These are phyloP conservation scores for Porphyrio hochstetteri DNA, from an alignment of 2,113 vertebrate species.

Conservation along the genomic window DNA sequence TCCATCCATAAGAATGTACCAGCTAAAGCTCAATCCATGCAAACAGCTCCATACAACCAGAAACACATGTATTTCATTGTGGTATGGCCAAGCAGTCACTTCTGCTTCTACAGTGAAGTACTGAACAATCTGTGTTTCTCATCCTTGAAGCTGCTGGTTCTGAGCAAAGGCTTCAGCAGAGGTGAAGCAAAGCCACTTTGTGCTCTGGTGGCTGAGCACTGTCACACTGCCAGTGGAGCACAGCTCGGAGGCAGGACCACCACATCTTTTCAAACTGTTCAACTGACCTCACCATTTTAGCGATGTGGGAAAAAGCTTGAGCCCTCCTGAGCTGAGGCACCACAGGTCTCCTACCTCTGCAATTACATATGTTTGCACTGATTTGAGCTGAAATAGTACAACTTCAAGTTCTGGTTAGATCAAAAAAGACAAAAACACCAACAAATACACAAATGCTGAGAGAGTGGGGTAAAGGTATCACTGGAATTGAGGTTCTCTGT, in stretches of 20 bases:
- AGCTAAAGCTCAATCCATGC: not conserved
- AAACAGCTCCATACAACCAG: not conserved
- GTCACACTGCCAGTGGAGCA: not conserved
- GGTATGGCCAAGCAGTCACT: not conserved
- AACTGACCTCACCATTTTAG: not conserved
- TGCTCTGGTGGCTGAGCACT: not conserved
- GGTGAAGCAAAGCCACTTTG: not conserved
- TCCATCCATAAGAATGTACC: not conserved
- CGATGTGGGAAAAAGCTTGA: not conserved
- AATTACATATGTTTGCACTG: not conserved
- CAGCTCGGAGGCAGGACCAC: not conserved
- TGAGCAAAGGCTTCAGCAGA: not conserved
- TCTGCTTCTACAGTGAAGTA: not conserved
- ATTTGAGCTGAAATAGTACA: not conserved
- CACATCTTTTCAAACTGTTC: not conserved
- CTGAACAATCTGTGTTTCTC: not conserved
- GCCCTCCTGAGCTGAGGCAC: not conserved
- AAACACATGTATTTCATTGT: not conserved
- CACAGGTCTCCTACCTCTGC: not conserved
- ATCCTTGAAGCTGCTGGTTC: not conserved
- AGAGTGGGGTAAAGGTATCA: not conserved
- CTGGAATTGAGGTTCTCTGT: not conserved
- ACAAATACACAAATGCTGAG: not conserved
- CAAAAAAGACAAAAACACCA: not conserved
- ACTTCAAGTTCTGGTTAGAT: not conserved